phyloP scores from a whole-genome alignment of 2,888 invertebrate species.

The Drosophila mimica region DNA sequence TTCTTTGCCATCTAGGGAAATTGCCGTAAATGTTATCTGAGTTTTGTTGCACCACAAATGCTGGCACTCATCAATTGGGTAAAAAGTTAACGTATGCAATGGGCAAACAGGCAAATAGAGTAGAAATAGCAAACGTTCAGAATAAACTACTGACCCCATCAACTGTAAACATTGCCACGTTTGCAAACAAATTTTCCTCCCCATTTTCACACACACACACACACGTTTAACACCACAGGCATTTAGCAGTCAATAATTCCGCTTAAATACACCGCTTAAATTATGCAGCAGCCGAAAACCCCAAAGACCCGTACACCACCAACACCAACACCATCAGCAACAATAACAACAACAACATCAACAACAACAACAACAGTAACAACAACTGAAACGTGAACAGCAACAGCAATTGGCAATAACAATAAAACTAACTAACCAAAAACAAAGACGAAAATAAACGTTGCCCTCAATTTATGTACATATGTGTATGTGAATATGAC shows the following conservation, averaged over 20 bases:
- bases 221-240: slow-evolving; percentile 25
- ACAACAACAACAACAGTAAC: slow-evolving; percentile 9
- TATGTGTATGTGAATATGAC: slow-evolving; percentile 48
- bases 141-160: not conserved
- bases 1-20: not conserved
- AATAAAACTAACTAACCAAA: slow-evolving; percentile 56
- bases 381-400: slow-evolving; percentile 26
- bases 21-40: not conserved
- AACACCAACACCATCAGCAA: slow-evolving; percentile 17
- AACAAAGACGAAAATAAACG: slow-evolving; percentile 32
- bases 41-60: slow-evolving; percentile 1
- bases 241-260: slow-evolving; percentile 77
- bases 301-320: slow-evolving; percentile 13
- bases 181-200: not conserved
- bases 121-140: slow-evolving; percentile 15
- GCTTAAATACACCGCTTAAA: slow-evolving; percentile 74
- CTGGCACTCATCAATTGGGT: not conserved
- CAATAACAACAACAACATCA: not conserved
- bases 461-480: slow-evolving; percentile 29
- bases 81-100: slow-evolving; percentile 10
- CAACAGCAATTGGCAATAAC: slow-evolving; percentile 20
- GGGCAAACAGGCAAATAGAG: slow-evolving; percentile 2
- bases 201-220: not conserved
- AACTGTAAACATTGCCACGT: slow-evolving; percentile 8
- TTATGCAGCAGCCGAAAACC: slow-evolving; percentile 60